Evolutionary conservation across 2,113 vertebrate species (phyloP).

Genomic region (Pungitius pungitius): DNA sequence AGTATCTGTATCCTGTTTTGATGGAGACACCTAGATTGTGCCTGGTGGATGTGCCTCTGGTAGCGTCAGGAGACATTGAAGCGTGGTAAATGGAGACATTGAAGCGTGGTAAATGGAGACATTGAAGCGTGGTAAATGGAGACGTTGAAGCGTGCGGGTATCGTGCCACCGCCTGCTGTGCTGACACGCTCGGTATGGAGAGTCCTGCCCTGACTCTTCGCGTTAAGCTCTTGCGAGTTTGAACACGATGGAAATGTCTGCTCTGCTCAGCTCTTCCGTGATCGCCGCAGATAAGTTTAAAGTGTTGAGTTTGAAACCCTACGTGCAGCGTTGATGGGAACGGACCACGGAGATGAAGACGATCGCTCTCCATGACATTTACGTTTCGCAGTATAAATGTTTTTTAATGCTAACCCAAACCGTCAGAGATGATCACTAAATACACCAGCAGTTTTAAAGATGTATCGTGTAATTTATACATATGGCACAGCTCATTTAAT

Average conservation of each 20-base stretch:
- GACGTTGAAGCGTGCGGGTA: not conserved
- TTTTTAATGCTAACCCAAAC: not conserved
- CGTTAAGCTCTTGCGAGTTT: conserved; percentile 51
- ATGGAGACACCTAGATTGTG: not conserved
- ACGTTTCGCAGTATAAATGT: not conserved
- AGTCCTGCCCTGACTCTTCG: conserved; percentile 16
- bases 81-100: too few relatives aligned
- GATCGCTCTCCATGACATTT: not conserved
- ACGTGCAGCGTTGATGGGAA: too few relatives aligned
- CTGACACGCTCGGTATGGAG: conserved; percentile 54
- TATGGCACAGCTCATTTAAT: not conserved
- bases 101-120: too few relatives aligned
- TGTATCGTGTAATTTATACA: not conserved
- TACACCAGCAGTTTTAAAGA: not conserved
- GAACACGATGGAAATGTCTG: conserved; percentile 43
- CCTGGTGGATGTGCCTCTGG: not conserved
- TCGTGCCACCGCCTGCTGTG: conserved; percentile 51
- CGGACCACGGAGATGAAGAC: not conserved
- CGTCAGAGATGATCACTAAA: not conserved
- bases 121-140: not conserved
- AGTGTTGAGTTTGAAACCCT: too few relatives aligned
- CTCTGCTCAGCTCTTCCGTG: not conserved
- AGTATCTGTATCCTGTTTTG: not conserved
- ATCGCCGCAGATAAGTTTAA: not conserved
- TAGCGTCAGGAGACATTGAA: too few relatives aligned